Conservation (phyloP, 2,888 invertebrate species). For the Agrenia bidenticulata region DNA sequence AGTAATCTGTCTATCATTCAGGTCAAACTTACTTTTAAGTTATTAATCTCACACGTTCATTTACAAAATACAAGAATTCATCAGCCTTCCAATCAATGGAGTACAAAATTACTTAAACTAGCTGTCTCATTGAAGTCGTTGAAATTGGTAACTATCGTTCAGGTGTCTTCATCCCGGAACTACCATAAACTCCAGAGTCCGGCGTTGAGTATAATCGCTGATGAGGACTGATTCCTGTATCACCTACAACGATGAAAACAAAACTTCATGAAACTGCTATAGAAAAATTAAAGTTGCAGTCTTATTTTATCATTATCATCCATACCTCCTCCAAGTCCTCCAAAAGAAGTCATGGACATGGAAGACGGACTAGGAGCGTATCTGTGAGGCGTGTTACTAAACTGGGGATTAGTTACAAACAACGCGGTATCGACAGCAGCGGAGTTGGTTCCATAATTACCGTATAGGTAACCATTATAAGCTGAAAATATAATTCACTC, state of each 20-base stretch:
- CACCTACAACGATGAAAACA: not conserved
- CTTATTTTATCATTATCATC: too few relatives aligned
- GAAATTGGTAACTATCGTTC: not conserved
- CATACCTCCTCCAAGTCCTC: not conserved
- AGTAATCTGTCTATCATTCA: too few relatives aligned
- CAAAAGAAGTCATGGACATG: not conserved
- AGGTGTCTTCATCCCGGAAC: not conserved
- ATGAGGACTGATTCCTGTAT: not conserved
- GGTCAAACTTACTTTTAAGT: too few relatives aligned
- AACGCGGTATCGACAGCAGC: not conserved
- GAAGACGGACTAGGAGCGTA: not conserved
- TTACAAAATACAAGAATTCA: too few relatives aligned
- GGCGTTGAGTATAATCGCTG: slow-evolving; percentile 2
- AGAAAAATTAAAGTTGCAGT: too few relatives aligned
- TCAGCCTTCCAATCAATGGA: too few relatives aligned
- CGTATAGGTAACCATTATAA: slow-evolving; percentile 6
- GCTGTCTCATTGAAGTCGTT: not conserved
- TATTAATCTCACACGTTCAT: too few relatives aligned
- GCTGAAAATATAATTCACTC: not conserved
- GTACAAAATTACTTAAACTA: too few relatives aligned
- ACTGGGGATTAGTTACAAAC: slow-evolving; percentile 2
- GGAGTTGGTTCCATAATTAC: not conserved
- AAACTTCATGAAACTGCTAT: not conserved
- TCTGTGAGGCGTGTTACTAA: not conserved
- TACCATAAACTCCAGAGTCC: not conserved